phyloP scores from a whole-genome alignment of 1,140 invertebrate genomes.

The Aphaenogaster rudis region DNA sequence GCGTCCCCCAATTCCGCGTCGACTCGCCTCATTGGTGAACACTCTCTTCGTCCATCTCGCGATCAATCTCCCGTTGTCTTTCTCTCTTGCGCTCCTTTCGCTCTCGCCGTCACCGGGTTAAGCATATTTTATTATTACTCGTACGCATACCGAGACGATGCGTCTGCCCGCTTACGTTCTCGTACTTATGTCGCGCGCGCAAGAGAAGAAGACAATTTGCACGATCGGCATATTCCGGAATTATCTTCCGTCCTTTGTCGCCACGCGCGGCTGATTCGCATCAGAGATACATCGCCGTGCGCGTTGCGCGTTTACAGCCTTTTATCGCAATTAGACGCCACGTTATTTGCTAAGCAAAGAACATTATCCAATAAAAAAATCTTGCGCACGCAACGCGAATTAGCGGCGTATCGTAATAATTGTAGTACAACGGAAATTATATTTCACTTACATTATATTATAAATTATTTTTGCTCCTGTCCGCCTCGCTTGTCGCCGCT shows the following conservation, averaged over 20 bases:
- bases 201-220: slow-evolving; percentile 45
- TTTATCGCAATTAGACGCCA: slow-evolving; percentile 62
- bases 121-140: slow-evolving; percentile 42
- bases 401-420: slow-evolving; percentile 73
- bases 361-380: slow-evolving; percentile 72
- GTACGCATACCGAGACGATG: slow-evolving; percentile 6
- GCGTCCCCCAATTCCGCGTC: slow-evolving; percentile 76
- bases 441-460: slow-evolving; percentile 50
- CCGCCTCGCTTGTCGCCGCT: slow-evolving; percentile 7
- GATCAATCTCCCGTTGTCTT: slow-evolving; percentile 10
- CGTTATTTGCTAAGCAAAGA: slow-evolving; percentile 51
- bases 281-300: slow-evolving; percentile 46
- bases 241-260: slow-evolving; percentile 58
- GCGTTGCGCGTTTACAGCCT: slow-evolving; percentile 22
- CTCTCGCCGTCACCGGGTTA: slow-evolving; percentile 52
- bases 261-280: slow-evolving; percentile 66
- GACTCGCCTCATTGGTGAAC: slow-evolving; percentile 67
- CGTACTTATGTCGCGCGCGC: background rate
- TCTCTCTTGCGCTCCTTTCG: background rate
- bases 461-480: slow-evolving; percentile 44
- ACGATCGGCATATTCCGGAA: slow-evolving; percentile 54
- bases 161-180: slow-evolving; percentile 5
- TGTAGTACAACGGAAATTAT: slow-evolving; percentile 43
- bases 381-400: slow-evolving; percentile 67
- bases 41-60: slow-evolving; percentile 51